phyloP scores from a whole-genome alignment of 2,113 vertebrate genomes.

The Urocolius indicus region DNA sequence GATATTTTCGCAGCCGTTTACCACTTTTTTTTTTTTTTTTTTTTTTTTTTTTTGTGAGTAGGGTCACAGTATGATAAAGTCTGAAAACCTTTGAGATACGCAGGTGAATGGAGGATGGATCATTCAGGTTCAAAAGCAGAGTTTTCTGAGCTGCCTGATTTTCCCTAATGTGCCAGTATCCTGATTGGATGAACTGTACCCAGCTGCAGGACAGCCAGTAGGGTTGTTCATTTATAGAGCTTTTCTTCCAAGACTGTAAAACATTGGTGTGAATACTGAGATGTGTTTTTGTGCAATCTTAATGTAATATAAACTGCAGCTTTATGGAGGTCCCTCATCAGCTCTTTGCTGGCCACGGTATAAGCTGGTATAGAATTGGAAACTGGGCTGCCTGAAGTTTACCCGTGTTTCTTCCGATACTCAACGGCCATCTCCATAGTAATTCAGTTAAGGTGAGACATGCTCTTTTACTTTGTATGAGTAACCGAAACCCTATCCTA shows the following conservation, averaged over 20 bases:
- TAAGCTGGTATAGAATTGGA: neutral
- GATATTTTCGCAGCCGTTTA: neutral
- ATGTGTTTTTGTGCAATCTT: neutral
- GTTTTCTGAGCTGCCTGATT: no score
- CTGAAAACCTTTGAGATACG: neutral
- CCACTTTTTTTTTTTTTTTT: no score
- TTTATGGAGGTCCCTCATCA: neutral
- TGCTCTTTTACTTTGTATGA: slow-evolving; percentile 30
- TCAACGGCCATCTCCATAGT: slow-evolving; percentile 6
- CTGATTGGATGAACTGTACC: slow-evolving; percentile 40
- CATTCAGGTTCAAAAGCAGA: neutral
- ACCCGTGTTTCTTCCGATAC: slow-evolving; percentile 18
- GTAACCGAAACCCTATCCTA: slow-evolving; percentile 33
- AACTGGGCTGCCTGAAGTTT: neutral
- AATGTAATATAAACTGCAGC: neutral
- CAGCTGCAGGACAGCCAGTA: slow-evolving; percentile 31
- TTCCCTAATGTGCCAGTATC: neutral
- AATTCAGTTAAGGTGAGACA: slow-evolving; percentile 25
- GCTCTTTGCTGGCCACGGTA: neutral
- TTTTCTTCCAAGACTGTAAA: slow-evolving; percentile 53
- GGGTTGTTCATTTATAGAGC: slow-evolving; percentile 30
- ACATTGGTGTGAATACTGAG: slow-evolving; percentile 23
- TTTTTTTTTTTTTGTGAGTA: neutral
- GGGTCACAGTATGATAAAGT: neutral
- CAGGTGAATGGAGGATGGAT: neutral